Evolutionary conservation across 1,140 invertebrate species (phyloP).

Genomic region (Panulirus ornatus): DNA sequence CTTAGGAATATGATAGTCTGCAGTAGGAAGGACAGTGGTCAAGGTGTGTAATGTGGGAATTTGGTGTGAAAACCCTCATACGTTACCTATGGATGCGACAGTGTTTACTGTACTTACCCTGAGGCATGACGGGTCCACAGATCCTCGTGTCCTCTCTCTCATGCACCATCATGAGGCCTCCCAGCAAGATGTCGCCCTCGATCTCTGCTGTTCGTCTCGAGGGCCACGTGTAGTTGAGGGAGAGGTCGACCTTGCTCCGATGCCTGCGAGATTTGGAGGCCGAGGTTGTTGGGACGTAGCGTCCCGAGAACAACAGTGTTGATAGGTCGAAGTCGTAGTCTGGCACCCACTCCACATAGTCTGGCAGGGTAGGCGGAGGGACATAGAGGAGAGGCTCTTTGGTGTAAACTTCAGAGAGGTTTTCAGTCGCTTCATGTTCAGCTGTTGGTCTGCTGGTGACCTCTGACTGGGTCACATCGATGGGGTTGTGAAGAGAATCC

Average conservation of each 20-base stretch:
- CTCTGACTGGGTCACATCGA: too few relatives aligned
- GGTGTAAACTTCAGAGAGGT: too few relatives aligned
- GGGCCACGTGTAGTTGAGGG: conserved; percentile 81
- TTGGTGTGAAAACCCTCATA: neutral
- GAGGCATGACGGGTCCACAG: conserved; percentile 95
- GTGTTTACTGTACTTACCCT: conserved; percentile 81
- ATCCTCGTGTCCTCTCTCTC: conserved; percentile 87
- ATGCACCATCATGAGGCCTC: conserved; percentile 97
- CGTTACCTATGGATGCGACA: neutral
- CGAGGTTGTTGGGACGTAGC: neutral
- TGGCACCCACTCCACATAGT: neutral
- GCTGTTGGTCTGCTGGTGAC: too few relatives aligned
- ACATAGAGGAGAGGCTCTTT: too few relatives aligned
- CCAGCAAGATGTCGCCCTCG: conserved; percentile 90
- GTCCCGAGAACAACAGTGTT: neutral
- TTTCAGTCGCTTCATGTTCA: too few relatives aligned
- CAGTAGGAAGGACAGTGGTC: neutral
- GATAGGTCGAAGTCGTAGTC: neutral
- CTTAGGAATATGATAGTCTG: too few relatives aligned
- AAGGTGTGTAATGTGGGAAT: too few relatives aligned
- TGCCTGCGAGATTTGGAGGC: neutral
- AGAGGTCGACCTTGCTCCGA: neutral
- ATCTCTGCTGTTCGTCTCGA: conserved; percentile 91
- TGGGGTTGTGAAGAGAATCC: too few relatives aligned
- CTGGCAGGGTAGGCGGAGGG: neutral